Conservation (phyloP, 2,113 vertebrate species). For the mouse (Mus musculus) region DNA sequence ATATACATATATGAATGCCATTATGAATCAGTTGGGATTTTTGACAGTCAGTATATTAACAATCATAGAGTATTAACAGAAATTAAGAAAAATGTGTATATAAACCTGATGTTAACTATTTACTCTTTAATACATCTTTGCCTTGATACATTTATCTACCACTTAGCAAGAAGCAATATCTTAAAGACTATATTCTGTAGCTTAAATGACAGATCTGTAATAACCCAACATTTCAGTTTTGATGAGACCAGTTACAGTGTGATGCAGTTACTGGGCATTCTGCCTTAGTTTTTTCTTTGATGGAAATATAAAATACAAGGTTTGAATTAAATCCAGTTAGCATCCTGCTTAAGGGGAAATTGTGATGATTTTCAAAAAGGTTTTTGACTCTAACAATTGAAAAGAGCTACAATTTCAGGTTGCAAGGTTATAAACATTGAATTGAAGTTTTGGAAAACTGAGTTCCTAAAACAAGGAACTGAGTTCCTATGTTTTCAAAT, state of each 20-base stretch:
- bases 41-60: neutral
- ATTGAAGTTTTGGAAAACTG: neutral
- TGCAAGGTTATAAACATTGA: neutral
- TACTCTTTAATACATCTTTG: neutral
- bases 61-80: neutral
- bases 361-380: neutral
- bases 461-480: neutral
- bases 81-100: neutral
- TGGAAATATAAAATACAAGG: neutral
- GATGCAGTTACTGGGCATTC: neutral
- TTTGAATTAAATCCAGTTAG: neutral
- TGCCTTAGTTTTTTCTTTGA: neutral
- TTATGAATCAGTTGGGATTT: slow-evolving; percentile 20
- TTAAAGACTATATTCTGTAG: neutral
- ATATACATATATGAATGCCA: neutral
- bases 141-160: neutral
- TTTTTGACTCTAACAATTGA: neutral
- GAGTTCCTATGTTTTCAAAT: neutral
- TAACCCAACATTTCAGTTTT: neutral
- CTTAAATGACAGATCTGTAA: neutral
- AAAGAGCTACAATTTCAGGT: neutral
- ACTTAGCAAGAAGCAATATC: neutral
- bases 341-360: neutral
- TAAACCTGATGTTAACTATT: neutral
- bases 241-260: accelerated